These are phyloP conservation scores for Zeus faber DNA, from an alignment of 2,113 vertebrate genomes.

Conservation along the genomic window DNA sequence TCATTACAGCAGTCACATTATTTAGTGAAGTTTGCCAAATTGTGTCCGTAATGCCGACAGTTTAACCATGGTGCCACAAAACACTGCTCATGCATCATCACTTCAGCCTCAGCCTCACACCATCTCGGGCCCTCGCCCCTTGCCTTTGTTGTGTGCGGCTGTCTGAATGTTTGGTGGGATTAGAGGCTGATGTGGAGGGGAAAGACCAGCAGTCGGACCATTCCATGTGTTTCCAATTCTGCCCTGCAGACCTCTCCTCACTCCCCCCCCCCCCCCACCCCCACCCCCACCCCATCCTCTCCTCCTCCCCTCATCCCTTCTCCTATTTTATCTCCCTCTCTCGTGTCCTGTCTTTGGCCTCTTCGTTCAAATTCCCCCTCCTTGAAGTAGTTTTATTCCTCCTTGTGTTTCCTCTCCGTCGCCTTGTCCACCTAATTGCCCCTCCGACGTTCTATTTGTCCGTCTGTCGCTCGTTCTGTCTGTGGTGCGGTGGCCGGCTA, in stretches of 20 bases:
- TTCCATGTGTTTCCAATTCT: slow-evolving; percentile 65
- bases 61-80: slow-evolving; percentile 9
- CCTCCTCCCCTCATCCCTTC: not conserved
- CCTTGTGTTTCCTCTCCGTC: not conserved
- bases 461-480: slow-evolving; percentile 39
- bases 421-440: slow-evolving; percentile 54
- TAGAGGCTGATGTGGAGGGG: slow-evolving; percentile 32
- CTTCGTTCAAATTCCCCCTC: slow-evolving; percentile 4
- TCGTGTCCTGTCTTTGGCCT: not conserved
- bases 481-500: slow-evolving; percentile 47
- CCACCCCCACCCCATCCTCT: slow-evolving; percentile 17
- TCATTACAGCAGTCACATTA: too few species aligned
- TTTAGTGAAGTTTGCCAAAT: too few species aligned
- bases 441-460: slow-evolving; percentile 55
- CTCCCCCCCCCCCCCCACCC: slow-evolving; percentile 9
- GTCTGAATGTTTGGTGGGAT: slow-evolving; percentile 33
- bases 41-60: too few species aligned
- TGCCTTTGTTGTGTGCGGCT: slow-evolving; percentile 66
- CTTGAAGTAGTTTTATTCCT: not conserved
- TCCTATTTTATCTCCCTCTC: not conserved
- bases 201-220: slow-evolving; percentile 62
- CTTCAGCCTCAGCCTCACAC: slow-evolving; percentile 55
- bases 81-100: slow-evolving; percentile 58
- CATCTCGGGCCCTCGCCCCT: slow-evolving; percentile 44
- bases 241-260: slow-evolving; percentile 35